Base-by-base conservation (phyloP, 2,797 vertebrate genomes). In the Sarcophilus harrisii region DNA sequence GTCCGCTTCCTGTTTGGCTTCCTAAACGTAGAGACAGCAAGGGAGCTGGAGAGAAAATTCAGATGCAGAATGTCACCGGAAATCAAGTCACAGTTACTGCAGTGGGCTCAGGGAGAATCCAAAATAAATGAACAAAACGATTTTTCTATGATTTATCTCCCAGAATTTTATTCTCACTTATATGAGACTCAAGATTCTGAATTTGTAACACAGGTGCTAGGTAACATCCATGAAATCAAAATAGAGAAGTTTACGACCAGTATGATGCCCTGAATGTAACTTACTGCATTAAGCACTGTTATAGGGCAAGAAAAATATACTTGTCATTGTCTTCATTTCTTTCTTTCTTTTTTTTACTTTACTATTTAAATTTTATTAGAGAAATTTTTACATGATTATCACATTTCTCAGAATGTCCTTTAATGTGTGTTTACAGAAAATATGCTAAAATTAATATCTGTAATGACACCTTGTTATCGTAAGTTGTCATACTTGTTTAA, bases 351-450 rank as follows among this genome's bases (percentile, higher is more conserved):
- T 54, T 54, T 54, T 54, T 98, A 98, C 96, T 94, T 96, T 95
- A 98, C 96, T 98, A 97, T 97, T 98, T 95, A 96, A 96, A 89
- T 95, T 98, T 98, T 95, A 94, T 96, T 94, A 97, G 94, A 95
- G 96, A 98, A 98, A 96, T 94, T 92, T 55, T 94, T 93, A 95
- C 93, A 97, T 95, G 98, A 30, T 94, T 97, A 49, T 49, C 49
- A 94, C 91, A 58, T 95, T 38, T 96, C 60, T 94, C 32, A 98
- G 92, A 92, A 96, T 97, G 96, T 97, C 91, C 93, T 98, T 97
- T 96, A 96, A n/a, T 98, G 66, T 28, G 5, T 24, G 18, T 57
- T 54, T 54, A 54, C 52, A 54, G 52, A 54, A 54, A 54, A 54
- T 54, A 54, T 54, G 8, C 52, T 54, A 54, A 54, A 54, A 54